Evolutionary conservation across 2,113 vertebrate species (phyloP), one percentile per base, ranked within the genome.

Genomic region (Lutjanus erythropterus): DNA sequence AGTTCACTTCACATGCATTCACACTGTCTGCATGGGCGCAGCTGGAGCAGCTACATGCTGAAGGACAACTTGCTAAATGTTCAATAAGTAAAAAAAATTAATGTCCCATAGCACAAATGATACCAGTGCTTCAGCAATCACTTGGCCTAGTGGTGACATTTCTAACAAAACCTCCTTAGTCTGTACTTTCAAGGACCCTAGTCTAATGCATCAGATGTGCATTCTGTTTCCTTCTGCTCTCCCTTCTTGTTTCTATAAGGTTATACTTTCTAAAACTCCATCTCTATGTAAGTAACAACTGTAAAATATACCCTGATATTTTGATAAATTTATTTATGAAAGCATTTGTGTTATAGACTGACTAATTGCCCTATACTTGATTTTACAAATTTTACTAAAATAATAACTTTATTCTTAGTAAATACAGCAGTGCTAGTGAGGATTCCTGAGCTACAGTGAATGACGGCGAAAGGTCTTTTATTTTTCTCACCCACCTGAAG

Each of bases 11-110:
- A n/a, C n/a, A n/a, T 49, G 15, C 3, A 14, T 71, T 80, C 50
- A 37, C 10, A 16, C 9, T 41, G 0, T 70, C 35, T 47, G 50
- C 31, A 31, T 25, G 35, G 56, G 14, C 53, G 64, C 75, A 77
- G 71, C 71, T 77, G 78, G 27, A 49, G 42, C 5, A 42, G 23
- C 37, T n/a, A 5, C 10, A 68, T 23, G 27, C 70, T 67, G 52
- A 84, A 89, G 74, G 87, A 53, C 61, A 81, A 75, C 41, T 42
- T 49, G 21, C 58, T 33, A 49, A 74, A 62, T n/a, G 4, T n/a
- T n/a, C n/a, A n/a, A n/a, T n/a, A n/a, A n/a, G n/a, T n/a, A n/a
- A n/a, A n/a, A n/a, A n/a, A n/a, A n/a, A n/a, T n/a, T n/a, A 4
- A 37, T 14, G 4, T 42, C 6, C 1, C 3, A 8, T 3, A 52